These are phyloP conservation scores for Drosophila colorata DNA, from an alignment of 2,888 invertebrate species.

Conservation along the genomic window DNA sequence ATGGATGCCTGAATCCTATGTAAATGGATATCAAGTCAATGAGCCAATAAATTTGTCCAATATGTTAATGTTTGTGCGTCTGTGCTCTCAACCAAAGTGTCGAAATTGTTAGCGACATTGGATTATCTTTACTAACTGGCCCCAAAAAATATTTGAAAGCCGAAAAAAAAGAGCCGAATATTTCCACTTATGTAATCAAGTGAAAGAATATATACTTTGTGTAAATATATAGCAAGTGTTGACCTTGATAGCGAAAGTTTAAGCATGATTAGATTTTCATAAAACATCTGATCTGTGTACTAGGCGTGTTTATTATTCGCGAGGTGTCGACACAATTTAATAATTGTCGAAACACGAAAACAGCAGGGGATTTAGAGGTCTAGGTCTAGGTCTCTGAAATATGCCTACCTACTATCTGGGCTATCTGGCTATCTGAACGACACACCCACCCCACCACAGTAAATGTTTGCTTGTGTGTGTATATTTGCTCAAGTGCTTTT, in stretches of 20 bases:
- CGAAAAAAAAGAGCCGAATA: slow-evolving; percentile 18
- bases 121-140: slow-evolving; percentile 43
- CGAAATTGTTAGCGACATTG: slow-evolving; percentile 14
- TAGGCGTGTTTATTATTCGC: background rate
- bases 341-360: background rate
- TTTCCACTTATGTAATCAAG: slow-evolving; percentile 15
- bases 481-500: slow-evolving; percentile 25
- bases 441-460: slow-evolving; percentile 42
- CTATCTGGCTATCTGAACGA: slow-evolving; percentile 1
- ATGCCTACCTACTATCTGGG: slow-evolving; percentile 1
- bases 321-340: background rate
- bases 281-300: slow-evolving; percentile 15
- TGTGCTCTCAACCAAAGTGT: slow-evolving; percentile 5
- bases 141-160: slow-evolving; percentile 38
- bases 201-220: background rate
- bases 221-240: slow-evolving; percentile 20
- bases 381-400: background rate
- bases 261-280: slow-evolving; percentile 56
- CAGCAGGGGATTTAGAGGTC: background rate
- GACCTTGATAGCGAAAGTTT: slow-evolving; percentile 52
- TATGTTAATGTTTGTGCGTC: background rate
- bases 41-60: slow-evolving; percentile 8
- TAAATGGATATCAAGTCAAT: slow-evolving; percentile 27
- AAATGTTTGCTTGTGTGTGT: background rate
- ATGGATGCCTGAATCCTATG: slow-evolving; percentile 1